Conservation (phyloP, 2,113 vertebrate genomes). For the Platanista minor region DNA sequence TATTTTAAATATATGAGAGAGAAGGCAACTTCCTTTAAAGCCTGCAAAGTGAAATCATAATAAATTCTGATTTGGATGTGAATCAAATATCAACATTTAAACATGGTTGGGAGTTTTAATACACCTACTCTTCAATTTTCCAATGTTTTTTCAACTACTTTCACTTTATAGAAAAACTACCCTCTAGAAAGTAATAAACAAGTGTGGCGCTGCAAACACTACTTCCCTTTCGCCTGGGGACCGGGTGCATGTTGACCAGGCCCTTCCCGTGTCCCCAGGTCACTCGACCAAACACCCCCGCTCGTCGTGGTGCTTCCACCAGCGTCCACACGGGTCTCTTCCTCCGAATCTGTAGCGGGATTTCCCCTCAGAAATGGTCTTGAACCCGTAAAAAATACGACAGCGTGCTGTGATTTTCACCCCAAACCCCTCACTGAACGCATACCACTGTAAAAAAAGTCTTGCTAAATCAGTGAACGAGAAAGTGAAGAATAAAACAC, state of each 20-base stretch:
- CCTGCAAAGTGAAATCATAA: background rate
- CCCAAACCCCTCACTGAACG: background rate
- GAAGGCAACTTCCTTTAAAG: background rate
- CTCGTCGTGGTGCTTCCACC: background rate
- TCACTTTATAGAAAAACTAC: background rate
- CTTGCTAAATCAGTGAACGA: rapidly evolving
- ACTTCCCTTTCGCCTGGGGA: background rate
- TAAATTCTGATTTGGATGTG: background rate
- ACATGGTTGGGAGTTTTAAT: background rate
- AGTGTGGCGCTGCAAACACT: background rate
- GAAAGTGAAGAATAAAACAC: no score
- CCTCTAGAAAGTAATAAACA: background rate
- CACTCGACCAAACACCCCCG: rapidly evolving
- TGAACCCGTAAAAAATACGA: background rate
- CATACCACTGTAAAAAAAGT: background rate
- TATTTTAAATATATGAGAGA: background rate
- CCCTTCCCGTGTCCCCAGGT: rapidly evolving
- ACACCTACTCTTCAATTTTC: background rate
- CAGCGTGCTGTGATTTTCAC: background rate
- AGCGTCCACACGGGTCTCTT: rapidly evolving
- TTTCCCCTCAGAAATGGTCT: background rate
- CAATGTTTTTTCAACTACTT: no score
- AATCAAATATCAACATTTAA: background rate
- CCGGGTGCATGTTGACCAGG: background rate
- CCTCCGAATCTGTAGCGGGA: no score